phyloP scores from a whole-genome alignment of 2,113 vertebrate species.

The Cnemophilus loriae region DNA sequence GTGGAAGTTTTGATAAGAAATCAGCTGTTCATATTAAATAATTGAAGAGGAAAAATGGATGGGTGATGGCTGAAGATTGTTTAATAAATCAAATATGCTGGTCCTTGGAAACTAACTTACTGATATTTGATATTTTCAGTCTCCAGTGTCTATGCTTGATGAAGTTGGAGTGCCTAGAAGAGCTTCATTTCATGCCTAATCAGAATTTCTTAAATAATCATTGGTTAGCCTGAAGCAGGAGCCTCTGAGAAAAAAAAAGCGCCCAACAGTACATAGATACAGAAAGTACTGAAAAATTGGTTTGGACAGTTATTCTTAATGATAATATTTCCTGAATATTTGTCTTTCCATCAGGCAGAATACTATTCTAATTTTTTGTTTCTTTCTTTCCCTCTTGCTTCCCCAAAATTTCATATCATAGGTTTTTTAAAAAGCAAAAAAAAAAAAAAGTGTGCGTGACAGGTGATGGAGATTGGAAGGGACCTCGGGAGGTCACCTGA shows the following conservation, averaged over 20 bases:
- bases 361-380: not conserved
- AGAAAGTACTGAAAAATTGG: not conserved
- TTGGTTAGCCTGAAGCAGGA: not conserved
- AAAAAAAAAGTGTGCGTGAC: not conserved
- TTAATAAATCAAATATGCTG: not conserved
- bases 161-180: not conserved
- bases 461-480: not conserved
- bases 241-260: not conserved
- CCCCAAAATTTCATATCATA: not conserved
- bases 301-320: not conserved
- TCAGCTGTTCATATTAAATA: not conserved
- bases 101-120: not conserved
- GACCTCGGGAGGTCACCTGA: not conserved
- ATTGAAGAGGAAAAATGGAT: not conserved
- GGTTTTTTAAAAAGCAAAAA: not conserved
- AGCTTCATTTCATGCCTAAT: not conserved
- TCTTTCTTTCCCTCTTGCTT: not conserved
- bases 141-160: not conserved
- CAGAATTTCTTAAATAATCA: not conserved
- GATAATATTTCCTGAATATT: not conserved
- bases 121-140: not conserved
- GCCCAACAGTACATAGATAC: not conserved
- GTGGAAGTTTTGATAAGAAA: not conserved
- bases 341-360: not conserved
- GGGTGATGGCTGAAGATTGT: not conserved